Base-by-base conservation (phyloP, 2,888 invertebrate species). In the Calliopum simillimum region DNA sequence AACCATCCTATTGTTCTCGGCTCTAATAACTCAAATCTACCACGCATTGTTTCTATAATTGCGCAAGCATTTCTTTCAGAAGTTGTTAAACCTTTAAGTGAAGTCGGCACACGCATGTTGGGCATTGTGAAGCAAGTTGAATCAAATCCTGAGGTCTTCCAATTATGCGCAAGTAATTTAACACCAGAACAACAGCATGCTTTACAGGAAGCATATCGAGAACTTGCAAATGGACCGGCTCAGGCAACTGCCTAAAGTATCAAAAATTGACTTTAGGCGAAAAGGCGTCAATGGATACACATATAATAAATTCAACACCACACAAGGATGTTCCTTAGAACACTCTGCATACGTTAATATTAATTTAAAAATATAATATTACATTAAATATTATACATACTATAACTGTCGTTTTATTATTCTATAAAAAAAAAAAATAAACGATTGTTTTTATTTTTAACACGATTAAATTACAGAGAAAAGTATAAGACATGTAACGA, bases 1-100 rank as follows among this genome's bases (percentile, higher is more conserved):
- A 97, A 97, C 82, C 94, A 98, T 88, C 92, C 95, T 21, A 88
- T 92, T 70, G 91, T 98, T 73, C 88, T 97, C 81, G 97, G 97
- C 68, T 91, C 90, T 71, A 92, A 96, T 82, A 95, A 97, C 81
- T 89, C 91, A 78, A 98, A 98, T 86, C 90, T 99, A 81, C 96
- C 96, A 72, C 91, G 91, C 75, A 91, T 99, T 75, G 90, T 99
- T 77, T 90, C 91, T 76, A 93, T 96, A 79, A 93, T 99, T 76
- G 95, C 97, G 0, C 96, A 98, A 86, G 95, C 97, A 1, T 93
- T 99, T 87, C 89, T 90, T 76, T 90, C 91, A 79, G 94, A 95
- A 81, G 96, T 94, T 49, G 90, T 99, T 75, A 91, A 93, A 59
- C 87, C 90, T 4, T 90, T 92, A 64, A 90, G 91, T 82, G 90